phyloP scores from a whole-genome alignment of 2,888 invertebrate species.

The Pseudococcus jackbeardsleyi region DNA sequence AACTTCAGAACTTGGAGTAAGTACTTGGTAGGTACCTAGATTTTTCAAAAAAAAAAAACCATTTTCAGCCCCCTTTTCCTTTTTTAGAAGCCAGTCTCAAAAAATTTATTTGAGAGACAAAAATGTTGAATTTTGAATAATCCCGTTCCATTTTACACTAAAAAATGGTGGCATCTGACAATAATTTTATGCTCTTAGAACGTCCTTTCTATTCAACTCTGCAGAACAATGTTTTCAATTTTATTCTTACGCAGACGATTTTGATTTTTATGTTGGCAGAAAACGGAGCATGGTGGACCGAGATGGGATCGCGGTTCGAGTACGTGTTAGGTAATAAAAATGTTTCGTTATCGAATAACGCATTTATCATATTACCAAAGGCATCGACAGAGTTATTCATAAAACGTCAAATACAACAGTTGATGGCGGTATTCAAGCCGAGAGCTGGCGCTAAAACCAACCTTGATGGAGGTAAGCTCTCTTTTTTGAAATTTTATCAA shows the following conservation, averaged over 20 bases:
- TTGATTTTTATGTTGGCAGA: conserved; percentile 9
- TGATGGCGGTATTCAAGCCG: conserved; percentile 32
- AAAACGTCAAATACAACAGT: conserved; percentile 53
- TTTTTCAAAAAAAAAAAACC: too few species aligned
- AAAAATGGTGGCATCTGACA: too few species aligned
- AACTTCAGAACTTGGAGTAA: too few species aligned
- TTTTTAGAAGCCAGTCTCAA: too few species aligned
- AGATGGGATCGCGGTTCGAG: conserved; percentile 40
- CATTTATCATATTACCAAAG: conserved; percentile 54
- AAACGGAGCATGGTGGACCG: conserved; percentile 58
- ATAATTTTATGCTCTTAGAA: too few species aligned
- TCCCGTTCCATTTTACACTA: too few species aligned
- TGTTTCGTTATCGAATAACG: conserved; percentile 55
- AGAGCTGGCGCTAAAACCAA: conserved; percentile 14
- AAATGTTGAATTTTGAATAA: too few species aligned
- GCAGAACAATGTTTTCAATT: background rate
- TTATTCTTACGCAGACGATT: background rate
- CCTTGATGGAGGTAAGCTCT: conserved; percentile 56
- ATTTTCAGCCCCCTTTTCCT: too few species aligned
- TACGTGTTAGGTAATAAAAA: conserved; percentile 44
- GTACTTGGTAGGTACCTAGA: too few species aligned
- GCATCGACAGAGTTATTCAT: conserved; percentile 45
- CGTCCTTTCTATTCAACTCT: background rate
- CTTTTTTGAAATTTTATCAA: conserved; percentile 18
- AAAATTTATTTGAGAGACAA: too few species aligned